Conservation (phyloP, 1,140 invertebrate species). For the Heliconius nattereri region DNA sequence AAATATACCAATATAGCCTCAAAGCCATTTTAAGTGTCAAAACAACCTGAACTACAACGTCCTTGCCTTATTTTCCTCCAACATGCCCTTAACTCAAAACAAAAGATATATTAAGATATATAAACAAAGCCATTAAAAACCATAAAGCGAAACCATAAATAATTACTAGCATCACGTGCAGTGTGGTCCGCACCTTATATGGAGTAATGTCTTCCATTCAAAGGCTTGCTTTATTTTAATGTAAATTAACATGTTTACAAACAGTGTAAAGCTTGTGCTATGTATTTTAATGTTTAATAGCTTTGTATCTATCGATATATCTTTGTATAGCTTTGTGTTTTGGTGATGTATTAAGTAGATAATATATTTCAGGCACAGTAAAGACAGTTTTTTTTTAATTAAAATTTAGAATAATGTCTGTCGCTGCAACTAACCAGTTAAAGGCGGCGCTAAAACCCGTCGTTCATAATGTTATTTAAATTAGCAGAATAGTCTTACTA, state of each 20-base stretch:
- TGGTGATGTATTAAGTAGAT: too few species aligned
- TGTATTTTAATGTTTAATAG: not conserved
- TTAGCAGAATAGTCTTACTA: too few species aligned
- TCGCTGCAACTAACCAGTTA: too few species aligned
- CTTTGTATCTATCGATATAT: not conserved
- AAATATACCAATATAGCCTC: not conserved
- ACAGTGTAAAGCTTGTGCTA: not conserved
- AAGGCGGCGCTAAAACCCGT: too few species aligned
- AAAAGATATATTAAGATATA: constrained; percentile 13
- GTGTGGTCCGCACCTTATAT: constrained; percentile 25
- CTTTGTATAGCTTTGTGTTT: not conserved
- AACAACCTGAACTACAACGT: not conserved
- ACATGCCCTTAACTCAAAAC: not conserved
- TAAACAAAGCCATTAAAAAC: constrained; percentile 19
- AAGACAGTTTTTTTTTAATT: too few species aligned
- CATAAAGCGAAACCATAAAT: constrained; percentile 3
- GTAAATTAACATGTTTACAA: constrained; percentile 28
- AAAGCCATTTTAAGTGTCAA: not conserved
- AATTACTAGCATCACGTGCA: not conserved
- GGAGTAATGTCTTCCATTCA: constrained; percentile 24
- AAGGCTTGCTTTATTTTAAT: constrained; percentile 25
- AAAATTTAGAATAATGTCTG: too few species aligned
- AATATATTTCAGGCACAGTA: too few species aligned
- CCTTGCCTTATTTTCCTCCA: not conserved
- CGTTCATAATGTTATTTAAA: too few species aligned